Evolutionary conservation across 1,140 invertebrate genomes (phyloP).

Genomic region (Chymomyza costata): DNA sequence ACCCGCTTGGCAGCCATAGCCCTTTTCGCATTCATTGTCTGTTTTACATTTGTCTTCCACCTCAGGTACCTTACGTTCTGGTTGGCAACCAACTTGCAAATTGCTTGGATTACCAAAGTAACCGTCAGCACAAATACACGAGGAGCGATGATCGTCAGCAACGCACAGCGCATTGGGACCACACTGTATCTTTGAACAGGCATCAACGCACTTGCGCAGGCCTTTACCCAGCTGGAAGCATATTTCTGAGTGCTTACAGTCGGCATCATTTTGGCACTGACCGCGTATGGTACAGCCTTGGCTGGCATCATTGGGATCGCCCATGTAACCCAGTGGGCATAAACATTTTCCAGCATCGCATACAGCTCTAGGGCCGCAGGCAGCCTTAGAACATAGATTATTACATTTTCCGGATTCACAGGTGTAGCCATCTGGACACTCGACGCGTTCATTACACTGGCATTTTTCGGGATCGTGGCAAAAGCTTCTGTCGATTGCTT

Average conservation of each 20-base stretch:
- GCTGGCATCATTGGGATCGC: constrained; percentile 83
- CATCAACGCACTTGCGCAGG: constrained; percentile 87
- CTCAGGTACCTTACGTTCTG: constrained; percentile 77
- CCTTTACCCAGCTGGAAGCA: constrained; percentile 89
- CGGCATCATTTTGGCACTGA: constrained; percentile 86
- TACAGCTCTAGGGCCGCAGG: constrained; percentile 87
- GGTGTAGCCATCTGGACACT: constrained; percentile 85
- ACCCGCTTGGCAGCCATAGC: constrained; percentile 79
- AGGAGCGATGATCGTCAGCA: constrained; percentile 86
- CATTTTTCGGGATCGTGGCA: constrained; percentile 83
- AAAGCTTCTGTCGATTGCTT: constrained; percentile 80
- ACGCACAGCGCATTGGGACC: constrained; percentile 92
- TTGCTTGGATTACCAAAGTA: constrained; percentile 88
- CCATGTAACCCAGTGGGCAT: constrained; percentile 86
- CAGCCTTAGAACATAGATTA: constrained; percentile 83
- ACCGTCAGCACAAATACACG: constrained; percentile 88
- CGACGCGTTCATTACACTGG: constrained; percentile 80
- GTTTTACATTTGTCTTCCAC: constrained; percentile 79
- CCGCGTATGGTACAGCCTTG: constrained; percentile 83
- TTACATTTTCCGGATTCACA: constrained; percentile 84
- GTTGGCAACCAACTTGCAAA: constrained; percentile 84
- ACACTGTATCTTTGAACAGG: constrained; percentile 90
- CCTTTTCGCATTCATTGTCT: constrained; percentile 83
- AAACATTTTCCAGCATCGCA: constrained; percentile 87
- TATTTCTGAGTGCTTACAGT: constrained; percentile 88